Percentiles rank a stretch among this genome's conserved stretches.
These are phyloP conservation scores for Axis porcinus DNA, from an alignment of 2,113 vertebrate species.

Conservation along the genomic window DNA sequence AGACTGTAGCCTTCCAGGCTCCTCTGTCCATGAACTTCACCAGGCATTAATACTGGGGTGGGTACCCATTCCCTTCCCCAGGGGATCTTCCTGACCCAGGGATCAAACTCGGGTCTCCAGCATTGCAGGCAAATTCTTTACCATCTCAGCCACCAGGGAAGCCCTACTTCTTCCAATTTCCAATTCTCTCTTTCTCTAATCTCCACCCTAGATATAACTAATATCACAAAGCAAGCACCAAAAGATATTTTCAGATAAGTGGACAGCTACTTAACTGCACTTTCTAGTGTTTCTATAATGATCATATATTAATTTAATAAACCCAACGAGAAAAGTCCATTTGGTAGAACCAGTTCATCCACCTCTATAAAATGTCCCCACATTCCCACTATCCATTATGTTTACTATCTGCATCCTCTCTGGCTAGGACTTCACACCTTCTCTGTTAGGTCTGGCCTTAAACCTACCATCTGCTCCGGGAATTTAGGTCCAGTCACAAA, in stretches of 20 bases:
- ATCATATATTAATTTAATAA: not conserved
- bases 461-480: not conserved
- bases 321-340: not conserved
- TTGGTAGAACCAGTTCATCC: not conserved
- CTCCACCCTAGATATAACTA: not conserved
- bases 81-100: not conserved
- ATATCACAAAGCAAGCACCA: not conserved
- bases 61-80: not conserved
- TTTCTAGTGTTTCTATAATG: not conserved
- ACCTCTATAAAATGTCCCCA: not conserved
- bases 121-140: not conserved
- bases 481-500: not conserved
- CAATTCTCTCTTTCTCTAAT: not conserved
- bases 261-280: not conserved
- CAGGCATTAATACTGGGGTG: not conserved
- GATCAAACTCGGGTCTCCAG: not conserved
- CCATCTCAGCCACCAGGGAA: not conserved
- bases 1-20: not conserved
- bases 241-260: not conserved
- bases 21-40: not conserved
- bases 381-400: not conserved
- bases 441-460: not conserved
- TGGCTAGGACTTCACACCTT: not conserved
- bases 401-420: not conserved
- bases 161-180: not conserved